These are phyloP conservation scores for Macaca nemestrina DNA, from an alignment of 2,113 vertebrate species.

Conservation along the genomic window DNA sequence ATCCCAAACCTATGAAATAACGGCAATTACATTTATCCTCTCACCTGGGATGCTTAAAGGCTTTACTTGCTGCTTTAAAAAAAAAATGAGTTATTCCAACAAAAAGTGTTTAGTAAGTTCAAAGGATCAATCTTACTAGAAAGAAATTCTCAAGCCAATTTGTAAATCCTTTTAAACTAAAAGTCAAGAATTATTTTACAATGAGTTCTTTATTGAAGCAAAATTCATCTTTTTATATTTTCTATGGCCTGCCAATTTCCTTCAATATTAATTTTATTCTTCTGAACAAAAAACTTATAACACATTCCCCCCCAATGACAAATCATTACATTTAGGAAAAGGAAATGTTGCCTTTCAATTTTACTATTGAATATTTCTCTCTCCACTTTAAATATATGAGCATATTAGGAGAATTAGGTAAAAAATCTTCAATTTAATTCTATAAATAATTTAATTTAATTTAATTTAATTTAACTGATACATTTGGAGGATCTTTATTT, in stretches of 20 bases:
- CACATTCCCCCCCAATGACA: neutral
- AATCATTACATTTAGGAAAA: neutral
- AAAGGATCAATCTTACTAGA: constrained; percentile 12
- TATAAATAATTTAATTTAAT: neutral
- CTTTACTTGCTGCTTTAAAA: constrained; percentile 27
- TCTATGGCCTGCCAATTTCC: neutral
- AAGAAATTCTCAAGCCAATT: constrained; percentile 55
- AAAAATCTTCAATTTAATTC: neutral
- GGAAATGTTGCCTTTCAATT: neutral
- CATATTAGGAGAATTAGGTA: neutral
- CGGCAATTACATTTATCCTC: neutral
- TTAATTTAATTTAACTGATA: neutral
- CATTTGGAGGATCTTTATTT: neutral
- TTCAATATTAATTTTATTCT: neutral
- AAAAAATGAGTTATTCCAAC: constrained; percentile 13
- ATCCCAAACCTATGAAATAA: neutral
- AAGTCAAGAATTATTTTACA: constrained; percentile 45
- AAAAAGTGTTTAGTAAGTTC: constrained; percentile 28
- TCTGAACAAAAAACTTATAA: neutral
- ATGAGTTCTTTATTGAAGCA: neutral
- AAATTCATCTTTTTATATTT: constrained; percentile 18
- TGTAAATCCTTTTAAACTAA: constrained; percentile 32
- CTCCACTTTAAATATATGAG: neutral
- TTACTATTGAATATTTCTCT: neutral
- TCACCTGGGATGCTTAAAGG: neutral